A percentile compares a stretch with the other conserved stretches of the same genome.
phyloP scores from a whole-genome alignment of 1,140 invertebrate species.

The Drosophila subpulchrella region DNA sequence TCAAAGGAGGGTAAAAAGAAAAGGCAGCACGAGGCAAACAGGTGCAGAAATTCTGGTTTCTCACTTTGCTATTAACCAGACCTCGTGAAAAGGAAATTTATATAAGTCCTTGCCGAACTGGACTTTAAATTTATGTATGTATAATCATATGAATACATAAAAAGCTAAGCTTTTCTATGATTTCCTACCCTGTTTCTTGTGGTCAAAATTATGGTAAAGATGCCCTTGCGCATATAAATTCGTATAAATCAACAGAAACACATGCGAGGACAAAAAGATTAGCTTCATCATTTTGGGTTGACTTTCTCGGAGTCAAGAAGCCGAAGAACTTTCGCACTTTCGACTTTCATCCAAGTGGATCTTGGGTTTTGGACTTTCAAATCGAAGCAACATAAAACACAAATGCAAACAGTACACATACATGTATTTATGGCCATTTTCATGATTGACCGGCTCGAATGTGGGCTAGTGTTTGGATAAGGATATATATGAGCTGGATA shows the following conservation, averaged over 20 bases:
- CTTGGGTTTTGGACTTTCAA: conserved; percentile 35
- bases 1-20: conserved; percentile 42
- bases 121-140: conserved; percentile 2
- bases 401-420: conserved; percentile 19
- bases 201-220: conserved; percentile 24
- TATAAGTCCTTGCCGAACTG: not conserved
- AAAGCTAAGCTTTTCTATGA: not conserved
- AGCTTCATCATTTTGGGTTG: conserved; percentile 26
- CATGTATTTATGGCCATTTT: conserved; percentile 75
- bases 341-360: conserved; percentile 13
- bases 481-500: conserved; percentile 35
- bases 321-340: conserved; percentile 27
- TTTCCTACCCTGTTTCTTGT: conserved; percentile 7
- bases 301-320: conserved; percentile 20
- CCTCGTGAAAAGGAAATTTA: conserved; percentile 17
- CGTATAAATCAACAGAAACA: conserved; percentile 32
- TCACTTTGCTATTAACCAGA: conserved; percentile 14
- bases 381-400: conserved; percentile 45
- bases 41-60: conserved; percentile 56
- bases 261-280: conserved; percentile 20
- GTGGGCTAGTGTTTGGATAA: conserved; percentile 39
- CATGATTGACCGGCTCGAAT: conserved; percentile 69
- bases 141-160: no score
- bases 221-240: conserved; percentile 7
- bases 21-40: conserved; percentile 41